phyloP scores from a whole-genome alignment of 1,140 invertebrate species.

The Rhopalosiphum padi region DNA sequence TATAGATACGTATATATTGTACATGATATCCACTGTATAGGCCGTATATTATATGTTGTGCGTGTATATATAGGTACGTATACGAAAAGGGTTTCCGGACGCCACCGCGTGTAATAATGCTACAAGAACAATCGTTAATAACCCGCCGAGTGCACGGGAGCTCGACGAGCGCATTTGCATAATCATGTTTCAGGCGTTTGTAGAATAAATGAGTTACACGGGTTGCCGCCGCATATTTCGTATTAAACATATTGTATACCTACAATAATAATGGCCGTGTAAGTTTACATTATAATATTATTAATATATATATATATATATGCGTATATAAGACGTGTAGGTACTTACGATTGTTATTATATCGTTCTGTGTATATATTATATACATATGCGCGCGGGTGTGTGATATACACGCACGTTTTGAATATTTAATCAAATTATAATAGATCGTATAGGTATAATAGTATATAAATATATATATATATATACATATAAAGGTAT shows the following conservation, averaged over 20 bases:
- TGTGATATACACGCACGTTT: not conserved
- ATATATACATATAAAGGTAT: no score
- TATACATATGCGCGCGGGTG: not conserved
- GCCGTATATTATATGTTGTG: not conserved
- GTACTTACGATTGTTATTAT: not conserved
- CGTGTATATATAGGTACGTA: not conserved
- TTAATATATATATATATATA: no score
- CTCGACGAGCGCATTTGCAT: constrained; percentile 28
- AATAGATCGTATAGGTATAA: not conserved
- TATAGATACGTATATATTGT: not conserved
- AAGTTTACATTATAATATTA: not conserved
- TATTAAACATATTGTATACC: not conserved
- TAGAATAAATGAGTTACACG: constrained; percentile 32
- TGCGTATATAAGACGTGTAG: not conserved
- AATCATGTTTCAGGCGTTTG: constrained; percentile 48
- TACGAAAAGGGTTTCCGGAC: constrained; percentile 38
- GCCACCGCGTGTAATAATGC: not conserved
- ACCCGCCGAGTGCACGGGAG: constrained; percentile 18
- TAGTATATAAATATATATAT: no score
- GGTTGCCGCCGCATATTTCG: constrained; percentile 13
- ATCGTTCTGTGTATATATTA: not conserved
- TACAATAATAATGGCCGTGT: constrained; percentile 5
- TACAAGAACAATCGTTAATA: constrained; percentile 45
- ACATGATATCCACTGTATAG: not conserved
- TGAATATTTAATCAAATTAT: not conserved